Evolutionary conservation across 2,797 vertebrate species (phyloP), one percentile per base, ranked within the genome.

Genomic region (Coilia nasus): DNA sequence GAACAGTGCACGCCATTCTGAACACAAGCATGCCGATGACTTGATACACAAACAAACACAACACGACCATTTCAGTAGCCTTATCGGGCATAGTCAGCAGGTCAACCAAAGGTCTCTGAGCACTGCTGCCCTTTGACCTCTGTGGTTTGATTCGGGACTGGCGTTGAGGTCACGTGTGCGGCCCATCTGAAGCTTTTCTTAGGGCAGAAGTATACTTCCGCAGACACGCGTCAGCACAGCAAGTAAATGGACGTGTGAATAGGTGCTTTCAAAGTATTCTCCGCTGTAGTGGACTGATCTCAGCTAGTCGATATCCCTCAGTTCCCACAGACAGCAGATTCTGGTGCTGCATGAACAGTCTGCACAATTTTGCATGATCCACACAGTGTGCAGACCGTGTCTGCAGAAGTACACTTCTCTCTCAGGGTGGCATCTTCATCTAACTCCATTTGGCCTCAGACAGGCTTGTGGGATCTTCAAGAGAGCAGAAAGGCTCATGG

Each of bases 11-110:
- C 31, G 31, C 31, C 31, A 41, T 21, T 75, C 31, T 17, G 17
- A 59, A 41, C 31, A 46, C 31, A 21, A 81, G 31, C 31, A 78
- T 17, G 21, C 60, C 10, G 78, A 83, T 78, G 84, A 67, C 83
- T 78, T 41, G 2, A 59, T 3, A 19, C 2, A 59, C 71, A 41
- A 78, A 78, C 35, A 44, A 78, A 44, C 31, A 78, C 6, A 14
- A 78, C n/a, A 64, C 50, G 41, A 41, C 0, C 31, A 78, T 44
- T 28, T 31, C 14, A 28, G 12, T 67, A n/a, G 31, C 7, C 67
- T 41, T 35, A 35, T 23, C 28, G 19, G 64, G 12, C 15, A 19
- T 41, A 35, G 15, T 28, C 67, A 75, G 67, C 12, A 7, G 67
- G 28, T 15, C 67, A 44, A 11, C 17, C 71, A 10, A 78, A 21